phyloP scores from a whole-genome alignment of 2,888 invertebrate genomes.

The Drosophila sordidula region DNA sequence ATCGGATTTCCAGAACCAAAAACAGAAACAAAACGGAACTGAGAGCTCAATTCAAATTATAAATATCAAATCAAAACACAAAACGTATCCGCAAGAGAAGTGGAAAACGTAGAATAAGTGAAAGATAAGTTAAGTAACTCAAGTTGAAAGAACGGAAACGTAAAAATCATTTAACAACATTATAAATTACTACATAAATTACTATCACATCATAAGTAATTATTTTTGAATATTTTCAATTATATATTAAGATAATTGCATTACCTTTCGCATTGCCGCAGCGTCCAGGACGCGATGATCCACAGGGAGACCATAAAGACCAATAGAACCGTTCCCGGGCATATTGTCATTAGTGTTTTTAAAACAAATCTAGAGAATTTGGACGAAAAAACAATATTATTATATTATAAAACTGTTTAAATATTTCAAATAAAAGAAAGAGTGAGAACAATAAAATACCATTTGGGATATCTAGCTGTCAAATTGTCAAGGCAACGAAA shows the following conservation, averaged over 20 bases:
- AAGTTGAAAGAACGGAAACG: conserved; percentile 36
- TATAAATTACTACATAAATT: conserved; percentile 53
- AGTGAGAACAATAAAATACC: too few relatives aligned
- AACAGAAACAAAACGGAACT: conserved; percentile 16
- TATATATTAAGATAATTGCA: conserved; percentile 71
- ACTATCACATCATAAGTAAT: conserved; percentile 31
- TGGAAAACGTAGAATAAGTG: conserved; percentile 38
- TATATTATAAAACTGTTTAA: background rate
- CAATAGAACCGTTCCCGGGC: conserved; percentile 98
- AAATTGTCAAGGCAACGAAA: background rate
- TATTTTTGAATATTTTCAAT: conserved; percentile 12
- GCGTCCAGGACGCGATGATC: conserved; percentile 99
- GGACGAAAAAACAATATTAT: background rate
- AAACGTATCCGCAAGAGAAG: conserved; percentile 23
- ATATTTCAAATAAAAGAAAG: background rate
- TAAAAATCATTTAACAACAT: conserved; percentile 41
- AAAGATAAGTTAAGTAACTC: conserved; percentile 37
- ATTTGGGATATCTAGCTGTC: background rate
- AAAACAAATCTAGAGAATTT: conserved; percentile 90
- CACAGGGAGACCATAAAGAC: conserved; percentile 99
- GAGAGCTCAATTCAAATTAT: background rate
- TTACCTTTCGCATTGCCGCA: conserved; percentile 99
- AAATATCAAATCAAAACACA: conserved; percentile 18
- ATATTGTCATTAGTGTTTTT: conserved; percentile 99
- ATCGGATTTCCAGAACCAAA: conserved; percentile 47